phyloP scores from a whole-genome alignment of 2,797 vertebrate genomes.

The Pangasius larnaudii region DNA sequence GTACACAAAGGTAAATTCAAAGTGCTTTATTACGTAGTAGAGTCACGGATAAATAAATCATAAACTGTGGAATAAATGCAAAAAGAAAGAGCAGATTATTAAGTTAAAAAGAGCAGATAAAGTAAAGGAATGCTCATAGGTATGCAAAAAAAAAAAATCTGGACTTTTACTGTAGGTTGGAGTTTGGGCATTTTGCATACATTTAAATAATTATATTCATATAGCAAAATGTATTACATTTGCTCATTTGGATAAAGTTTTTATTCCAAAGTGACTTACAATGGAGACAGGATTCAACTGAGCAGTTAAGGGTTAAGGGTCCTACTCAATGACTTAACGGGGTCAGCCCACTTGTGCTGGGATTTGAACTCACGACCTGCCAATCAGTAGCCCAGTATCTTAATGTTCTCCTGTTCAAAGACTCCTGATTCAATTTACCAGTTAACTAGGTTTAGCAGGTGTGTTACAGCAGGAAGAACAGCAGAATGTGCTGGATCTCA shows the following conservation, averaged over 20 bases:
- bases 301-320: not conserved
- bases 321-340: not conserved
- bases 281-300: not conserved
- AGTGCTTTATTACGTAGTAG: not conserved
- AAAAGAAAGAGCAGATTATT: not conserved
- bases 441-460: not conserved
- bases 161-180: not conserved
- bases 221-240: not conserved
- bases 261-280: not conserved
- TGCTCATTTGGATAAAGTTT: not conserved
- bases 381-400: not conserved
- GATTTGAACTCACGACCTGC: not conserved
- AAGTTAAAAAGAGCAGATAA: not conserved
- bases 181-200: not conserved
- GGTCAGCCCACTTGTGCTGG: not conserved
- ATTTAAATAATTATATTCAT: not conserved
- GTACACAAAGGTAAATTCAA: constrained; percentile 1
- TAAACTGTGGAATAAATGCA: not conserved
- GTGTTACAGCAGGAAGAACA: not conserved
- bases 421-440: not conserved
- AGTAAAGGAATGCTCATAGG: not conserved
- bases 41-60: not conserved
- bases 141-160: not conserved
- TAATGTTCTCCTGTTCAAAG: not conserved
- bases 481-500: not conserved